Conservation (phyloP, 2,888 invertebrate genomes). For the Dasypogon diadema region DNA sequence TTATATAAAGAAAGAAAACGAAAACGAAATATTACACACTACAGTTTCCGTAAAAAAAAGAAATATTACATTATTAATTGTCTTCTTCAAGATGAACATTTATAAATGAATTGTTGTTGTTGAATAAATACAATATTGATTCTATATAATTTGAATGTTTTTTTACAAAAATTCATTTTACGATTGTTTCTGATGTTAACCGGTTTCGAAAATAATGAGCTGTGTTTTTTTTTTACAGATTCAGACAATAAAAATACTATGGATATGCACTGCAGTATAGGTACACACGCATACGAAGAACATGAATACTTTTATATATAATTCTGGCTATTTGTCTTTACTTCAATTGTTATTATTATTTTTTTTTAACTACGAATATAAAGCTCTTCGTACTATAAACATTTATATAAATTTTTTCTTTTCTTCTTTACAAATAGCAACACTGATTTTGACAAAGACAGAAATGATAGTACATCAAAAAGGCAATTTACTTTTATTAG, state of each 20-base stretch:
- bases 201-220: background rate
- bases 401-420: constrained; percentile 26
- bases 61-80: constrained; percentile 13
- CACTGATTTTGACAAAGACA: constrained; percentile 38
- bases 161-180: constrained; percentile 9
- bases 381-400: constrained; percentile 6
- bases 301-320: constrained; percentile 3
- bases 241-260: constrained; percentile 9
- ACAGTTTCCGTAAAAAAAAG: background rate
- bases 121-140: background rate
- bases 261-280: constrained; percentile 28
- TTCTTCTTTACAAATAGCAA: constrained; percentile 20
- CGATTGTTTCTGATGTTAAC: constrained; percentile 23
- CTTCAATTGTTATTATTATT: constrained; percentile 7
- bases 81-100: constrained; percentile 8
- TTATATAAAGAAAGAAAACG: constrained; percentile 7
- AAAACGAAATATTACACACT: too few species aligned
- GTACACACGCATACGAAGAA: constrained; percentile 7
- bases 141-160: too few species aligned
- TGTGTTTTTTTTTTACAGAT: background rate
- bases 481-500: constrained; percentile 34
- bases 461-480: constrained; percentile 46
- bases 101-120: constrained; percentile 1
- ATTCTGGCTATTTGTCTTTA: background rate
- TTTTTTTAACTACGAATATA: constrained; percentile 27